Conservation (phyloP, 2,888 invertebrate species). For the Taphrorychus bicolor region DNA sequence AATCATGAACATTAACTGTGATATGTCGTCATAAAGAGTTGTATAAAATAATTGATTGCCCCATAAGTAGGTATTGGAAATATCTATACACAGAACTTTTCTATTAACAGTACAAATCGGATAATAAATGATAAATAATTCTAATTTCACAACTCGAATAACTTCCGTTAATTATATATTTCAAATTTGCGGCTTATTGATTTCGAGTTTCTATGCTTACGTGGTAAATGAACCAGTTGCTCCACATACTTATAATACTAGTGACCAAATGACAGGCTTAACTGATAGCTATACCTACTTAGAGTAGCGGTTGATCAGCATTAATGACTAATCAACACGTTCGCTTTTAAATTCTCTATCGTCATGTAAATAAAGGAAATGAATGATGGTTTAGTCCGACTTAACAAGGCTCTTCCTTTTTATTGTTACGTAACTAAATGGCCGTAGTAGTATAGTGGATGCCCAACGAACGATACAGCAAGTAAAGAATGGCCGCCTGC, state of each 20-base stretch:
- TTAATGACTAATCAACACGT: too few species aligned
- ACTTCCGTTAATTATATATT: background rate
- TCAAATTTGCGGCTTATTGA: constrained; percentile 9
- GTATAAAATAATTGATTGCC: too few species aligned
- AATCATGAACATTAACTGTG: too few species aligned
- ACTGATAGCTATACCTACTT: too few species aligned
- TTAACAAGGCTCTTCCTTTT: constrained; percentile 1
- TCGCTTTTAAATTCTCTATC: too few species aligned
- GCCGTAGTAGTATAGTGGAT: too few species aligned
- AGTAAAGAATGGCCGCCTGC: background rate
- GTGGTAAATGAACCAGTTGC: background rate
- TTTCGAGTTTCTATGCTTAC: constrained; percentile 1
- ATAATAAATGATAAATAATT: constrained; percentile 5
- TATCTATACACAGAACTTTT: background rate
- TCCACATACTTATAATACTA: background rate
- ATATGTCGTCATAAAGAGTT: too few species aligned
- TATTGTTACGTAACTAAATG: background rate
- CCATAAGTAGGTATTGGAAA: background rate
- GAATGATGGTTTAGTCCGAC: background rate
- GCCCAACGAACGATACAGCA: constrained; percentile 1
- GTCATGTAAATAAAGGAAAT: background rate
- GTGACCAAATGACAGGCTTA: too few species aligned
- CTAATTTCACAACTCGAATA: background rate
- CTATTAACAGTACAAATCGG: background rate
- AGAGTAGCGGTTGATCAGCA: too few species aligned